These are phyloP conservation scores for Poecilobothrus nobilitatus DNA, from an alignment of 2,888 invertebrate genomes.

Conservation along the genomic window DNA sequence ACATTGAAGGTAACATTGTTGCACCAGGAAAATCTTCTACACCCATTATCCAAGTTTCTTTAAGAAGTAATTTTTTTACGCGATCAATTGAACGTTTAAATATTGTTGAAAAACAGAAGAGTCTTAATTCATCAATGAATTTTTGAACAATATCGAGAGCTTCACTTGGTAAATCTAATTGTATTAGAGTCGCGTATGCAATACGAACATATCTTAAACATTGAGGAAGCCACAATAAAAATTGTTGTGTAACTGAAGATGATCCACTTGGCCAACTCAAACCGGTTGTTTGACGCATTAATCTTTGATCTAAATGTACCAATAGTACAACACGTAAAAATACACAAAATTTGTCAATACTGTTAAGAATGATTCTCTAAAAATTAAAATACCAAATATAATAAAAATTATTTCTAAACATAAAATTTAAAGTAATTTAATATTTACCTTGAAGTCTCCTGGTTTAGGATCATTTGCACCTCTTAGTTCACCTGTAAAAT, in stretches of 20 bases:
- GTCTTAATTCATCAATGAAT: conserved; percentile 76
- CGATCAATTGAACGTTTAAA: conserved; percentile 77
- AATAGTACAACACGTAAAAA: conserved; percentile 66
- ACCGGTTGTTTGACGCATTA: conserved; percentile 35
- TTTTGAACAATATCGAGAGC: conserved; percentile 76
- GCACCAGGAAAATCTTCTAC: conserved; percentile 79
- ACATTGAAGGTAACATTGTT: conserved; percentile 63
- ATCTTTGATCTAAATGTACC: conserved; percentile 52
- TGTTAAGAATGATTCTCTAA: conserved; percentile 69
- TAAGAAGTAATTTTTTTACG: conserved; percentile 58
- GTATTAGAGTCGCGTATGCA: conserved; percentile 70
- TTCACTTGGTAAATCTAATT: conserved; percentile 79
- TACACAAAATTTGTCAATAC: conserved; percentile 65
- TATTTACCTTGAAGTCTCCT: conserved; percentile 61
- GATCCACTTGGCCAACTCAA: conserved; percentile 45
- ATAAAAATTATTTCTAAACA: background rate
- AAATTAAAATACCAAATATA: background rate
- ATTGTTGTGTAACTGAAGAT: conserved; percentile 48
- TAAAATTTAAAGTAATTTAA: background rate
- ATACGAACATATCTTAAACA: conserved; percentile 73
- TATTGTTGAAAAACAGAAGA: conserved; percentile 76
- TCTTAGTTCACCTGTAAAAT: conserved; percentile 81
- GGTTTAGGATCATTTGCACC: conserved; percentile 69
- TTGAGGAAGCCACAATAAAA: conserved; percentile 64
- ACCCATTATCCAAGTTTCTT: conserved; percentile 81